Evolutionary conservation across 2,797 vertebrate species (phyloP), one percentile per base, ranked within the genome.

Genomic region (Takifugu rubripes): DNA sequence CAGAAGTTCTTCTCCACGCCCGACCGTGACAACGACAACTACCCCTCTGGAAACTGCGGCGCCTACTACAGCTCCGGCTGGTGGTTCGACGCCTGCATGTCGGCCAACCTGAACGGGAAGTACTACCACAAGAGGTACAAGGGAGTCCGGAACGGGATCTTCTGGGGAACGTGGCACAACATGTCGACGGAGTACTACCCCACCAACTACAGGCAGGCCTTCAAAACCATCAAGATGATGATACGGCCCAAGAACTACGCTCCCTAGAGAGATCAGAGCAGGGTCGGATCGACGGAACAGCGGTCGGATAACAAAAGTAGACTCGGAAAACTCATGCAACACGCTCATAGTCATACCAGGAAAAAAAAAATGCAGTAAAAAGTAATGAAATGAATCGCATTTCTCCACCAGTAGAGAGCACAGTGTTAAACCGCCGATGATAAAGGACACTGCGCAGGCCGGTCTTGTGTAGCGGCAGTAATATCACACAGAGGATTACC

Each of bases 61-160:
- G 85, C 87, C 0, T 98, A 96, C 75, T 99, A 99, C 72, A 93
- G 95, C 80, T 97, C 96, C 0, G 97, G 97, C 52, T 99, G 97
- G 96, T 99, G 97, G 97, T 98, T 99, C 44, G 95, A 98, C 2
- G 94, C 96, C 15, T 99, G 97, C 75, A 90, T 99, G 91, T 94
- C 97, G 0, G 96, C 96, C 79, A 99, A 99, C 69, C 94, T 98
- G 81, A 99, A 99, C 0, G 97, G 97, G 70, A 97, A 94, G 83
- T 98, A 98, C 87, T 98, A 99, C 74, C 89, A 93, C 85, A 92
- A 93, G 75, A 91, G 92, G 70, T 98, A 99, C 87, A 96, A 91
- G 84, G 97, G 97, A 0, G 90, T 98, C 58, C 90, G 93, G 64
- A 92, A 99, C 24, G 97, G 97, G 26, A 99, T 99, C 84, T 98